Evolutionary conservation across 2,888 invertebrate genomes (phyloP), one percentile per base, ranked within the genome.

Genomic region (Acleris cristana): DNA sequence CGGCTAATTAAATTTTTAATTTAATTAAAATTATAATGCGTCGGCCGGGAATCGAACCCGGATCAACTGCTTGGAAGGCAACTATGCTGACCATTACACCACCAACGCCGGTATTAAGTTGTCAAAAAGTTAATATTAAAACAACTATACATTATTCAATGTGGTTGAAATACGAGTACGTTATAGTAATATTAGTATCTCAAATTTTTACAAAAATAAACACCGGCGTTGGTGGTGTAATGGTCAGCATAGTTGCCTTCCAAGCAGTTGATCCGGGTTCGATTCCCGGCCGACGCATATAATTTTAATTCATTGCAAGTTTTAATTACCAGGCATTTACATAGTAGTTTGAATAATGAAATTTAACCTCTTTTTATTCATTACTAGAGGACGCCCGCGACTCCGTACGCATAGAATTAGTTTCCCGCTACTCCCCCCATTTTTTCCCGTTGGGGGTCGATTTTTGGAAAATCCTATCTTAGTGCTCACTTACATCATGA

Each of bases 191-290:
- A n/a, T n/a, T n/a, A n/a, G n/a, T 10, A 44, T 44, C 16, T 55
- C 30, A 18, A 55, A 6, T 16, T 55, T 40, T 5, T 1, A 14
- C 14, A 16, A 0, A 0, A 8, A 1, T 26, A 14, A 26, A n/a
- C 23, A 52, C 18, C n/a, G 18, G 93, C 93, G 93, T 89, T 85
- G 92, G 93, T 93, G 92, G 93, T 93, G 93, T 93, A 92, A 93
- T 93, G 93, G 93, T 93, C 90, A 93, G 93, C 93, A 93, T 93
- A 93, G 93, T 93, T 93, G 93, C 92, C 92, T 93, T 93, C 92
- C 93, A 93, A 93, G 92, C 93, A 93, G 92, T 93, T 93, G 93
- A 93, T 92, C 93, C 92, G 93, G 90, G 93, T 93, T 93, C 93
- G 92, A 93, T 93, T 93, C 92, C 90, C 93, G 93, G 93, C 92